Conservation (phyloP, 2,113 vertebrate species). For the cattle (Bos taurus) region DNA sequence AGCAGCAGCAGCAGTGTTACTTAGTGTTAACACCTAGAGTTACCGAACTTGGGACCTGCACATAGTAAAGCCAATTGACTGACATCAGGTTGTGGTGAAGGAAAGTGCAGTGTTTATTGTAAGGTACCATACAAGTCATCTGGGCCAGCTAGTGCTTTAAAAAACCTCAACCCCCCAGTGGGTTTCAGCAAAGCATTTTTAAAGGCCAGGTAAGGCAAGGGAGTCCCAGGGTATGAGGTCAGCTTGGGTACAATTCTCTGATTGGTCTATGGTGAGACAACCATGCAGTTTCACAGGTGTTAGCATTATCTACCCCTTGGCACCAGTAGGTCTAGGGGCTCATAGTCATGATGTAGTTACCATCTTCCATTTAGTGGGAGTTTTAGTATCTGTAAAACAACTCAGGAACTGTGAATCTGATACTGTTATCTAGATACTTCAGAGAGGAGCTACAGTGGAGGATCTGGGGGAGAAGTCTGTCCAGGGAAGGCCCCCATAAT, state of each 20-base stretch:
- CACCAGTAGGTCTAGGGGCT: neutral
- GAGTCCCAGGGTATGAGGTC: neutral
- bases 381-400: neutral
- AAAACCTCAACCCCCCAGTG: neutral
- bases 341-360: neutral
- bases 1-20: neutral
- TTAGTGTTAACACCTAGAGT: neutral
- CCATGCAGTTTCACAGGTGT: neutral
- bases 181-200: neutral
- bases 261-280: neutral
- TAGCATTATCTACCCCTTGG: neutral
- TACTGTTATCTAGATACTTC: neutral
- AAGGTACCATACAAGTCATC: neutral
- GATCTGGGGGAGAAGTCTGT: neutral
- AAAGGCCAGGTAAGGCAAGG: neutral
- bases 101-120: neutral
- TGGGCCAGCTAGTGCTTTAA: neutral
- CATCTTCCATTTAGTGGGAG: neutral
- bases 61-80: neutral
- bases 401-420: neutral
- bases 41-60: accelerated
- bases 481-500: neutral
- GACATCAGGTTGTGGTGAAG: neutral
- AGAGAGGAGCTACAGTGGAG: neutral
- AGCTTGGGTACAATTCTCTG: neutral